A percentile compares a stretch with the other conserved stretches of the same genome.
Conservation (phyloP, 2,113 vertebrate species). For the Periophthalmus modestus region DNA sequence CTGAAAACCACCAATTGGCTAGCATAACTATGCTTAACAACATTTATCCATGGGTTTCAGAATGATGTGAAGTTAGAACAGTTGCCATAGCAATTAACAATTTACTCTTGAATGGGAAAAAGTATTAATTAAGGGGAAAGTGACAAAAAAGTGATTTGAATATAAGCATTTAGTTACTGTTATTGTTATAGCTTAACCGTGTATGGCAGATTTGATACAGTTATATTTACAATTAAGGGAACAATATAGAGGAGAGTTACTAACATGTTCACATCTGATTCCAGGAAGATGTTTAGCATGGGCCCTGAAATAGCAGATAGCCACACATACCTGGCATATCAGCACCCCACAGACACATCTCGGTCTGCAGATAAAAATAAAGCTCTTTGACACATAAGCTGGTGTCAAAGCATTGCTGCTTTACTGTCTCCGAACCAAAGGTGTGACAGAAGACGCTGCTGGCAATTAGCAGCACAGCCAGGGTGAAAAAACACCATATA, state of each 20-base stretch:
- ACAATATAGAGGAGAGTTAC: not conserved
- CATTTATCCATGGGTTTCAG: no score
- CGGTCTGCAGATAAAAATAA: conserved; percentile 6
- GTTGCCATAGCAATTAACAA: no score
- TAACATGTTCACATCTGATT: not conserved
- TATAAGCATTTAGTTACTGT: no score
- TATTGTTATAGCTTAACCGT: no score
- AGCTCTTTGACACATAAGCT: conserved; percentile 3
- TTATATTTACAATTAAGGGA: not conserved
- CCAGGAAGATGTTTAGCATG: not conserved
- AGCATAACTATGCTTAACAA: no score
- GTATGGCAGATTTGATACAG: no score
- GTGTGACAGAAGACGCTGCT: conserved; percentile 3
- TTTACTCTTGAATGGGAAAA: no score
- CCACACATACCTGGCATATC: conserved; percentile 4
- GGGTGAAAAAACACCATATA: not conserved
- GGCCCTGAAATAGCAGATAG: not conserved
- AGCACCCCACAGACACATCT: not conserved
- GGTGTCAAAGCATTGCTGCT: conserved; percentile 1
- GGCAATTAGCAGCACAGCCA: conserved; percentile 6
- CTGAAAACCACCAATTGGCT: no score
- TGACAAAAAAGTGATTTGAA: no score
- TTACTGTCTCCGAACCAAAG: not conserved
- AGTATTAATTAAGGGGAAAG: no score
- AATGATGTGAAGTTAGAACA: no score